Evolutionary conservation across 1,140 invertebrate species (phyloP).

Genomic region (Drosophila repleta): DNA sequence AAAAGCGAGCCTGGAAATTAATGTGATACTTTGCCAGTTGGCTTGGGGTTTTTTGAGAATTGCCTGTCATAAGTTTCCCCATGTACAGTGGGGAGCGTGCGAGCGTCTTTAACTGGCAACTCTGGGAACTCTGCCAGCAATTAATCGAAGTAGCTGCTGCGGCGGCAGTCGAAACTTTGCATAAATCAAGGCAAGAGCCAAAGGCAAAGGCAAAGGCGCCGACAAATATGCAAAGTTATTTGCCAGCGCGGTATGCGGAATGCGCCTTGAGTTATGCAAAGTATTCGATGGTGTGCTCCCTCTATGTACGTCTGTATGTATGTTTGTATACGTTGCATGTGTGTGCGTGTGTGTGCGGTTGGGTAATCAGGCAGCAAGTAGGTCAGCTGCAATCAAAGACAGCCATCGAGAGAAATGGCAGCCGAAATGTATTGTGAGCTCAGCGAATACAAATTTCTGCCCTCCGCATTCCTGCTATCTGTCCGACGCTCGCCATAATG

Average conservation of each 20-base stretch:
- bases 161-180: slow-evolving; percentile 45
- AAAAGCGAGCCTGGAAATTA: slow-evolving; percentile 54
- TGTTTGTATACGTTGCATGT: slow-evolving; percentile 1
- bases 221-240: slow-evolving; percentile 72
- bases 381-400: slow-evolving; percentile 74
- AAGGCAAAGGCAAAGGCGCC: slow-evolving; percentile 34
- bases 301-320: background rate
- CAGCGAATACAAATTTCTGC: slow-evolving; percentile 36
- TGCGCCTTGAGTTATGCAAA: slow-evolving; percentile 67
- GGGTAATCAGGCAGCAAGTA: slow-evolving; percentile 76
- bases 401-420: slow-evolving; percentile 64
- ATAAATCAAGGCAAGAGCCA: slow-evolving; percentile 61
- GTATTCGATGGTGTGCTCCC: slow-evolving; percentile 39
- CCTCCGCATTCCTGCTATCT: slow-evolving; percentile 12
- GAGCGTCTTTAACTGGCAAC: slow-evolving; percentile 12
- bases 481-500: slow-evolving; percentile 28
- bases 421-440: slow-evolving; percentile 67
- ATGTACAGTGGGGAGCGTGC: slow-evolving; percentile 15
- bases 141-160: slow-evolving; percentile 44
- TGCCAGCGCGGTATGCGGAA: slow-evolving; percentile 67
- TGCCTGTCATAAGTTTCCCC: slow-evolving; percentile 29
- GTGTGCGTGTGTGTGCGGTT: slow-evolving; percentile 28
- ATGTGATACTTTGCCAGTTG: slow-evolving; percentile 51
- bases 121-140: slow-evolving; percentile 22
- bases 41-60: background rate